Conservation (phyloP, 2,888 invertebrate species). For the Metopia argyrocephala region DNA sequence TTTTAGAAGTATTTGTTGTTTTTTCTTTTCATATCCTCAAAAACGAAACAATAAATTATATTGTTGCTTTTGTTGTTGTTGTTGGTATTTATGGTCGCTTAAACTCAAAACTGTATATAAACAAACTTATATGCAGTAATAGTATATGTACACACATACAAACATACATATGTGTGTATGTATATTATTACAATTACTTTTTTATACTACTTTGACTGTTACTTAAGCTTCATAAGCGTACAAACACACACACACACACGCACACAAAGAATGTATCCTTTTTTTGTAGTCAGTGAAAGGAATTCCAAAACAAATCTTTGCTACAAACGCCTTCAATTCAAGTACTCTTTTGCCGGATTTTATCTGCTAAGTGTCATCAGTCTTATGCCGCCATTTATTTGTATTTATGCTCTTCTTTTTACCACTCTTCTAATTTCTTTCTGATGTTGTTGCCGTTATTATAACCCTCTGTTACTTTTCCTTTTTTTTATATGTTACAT, state of each 20-base stretch:
- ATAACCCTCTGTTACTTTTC: constrained; percentile 21
- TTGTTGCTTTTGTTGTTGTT: neutral
- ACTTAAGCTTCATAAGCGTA: neutral
- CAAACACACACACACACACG: constrained; percentile 4
- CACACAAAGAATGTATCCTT: constrained; percentile 27
- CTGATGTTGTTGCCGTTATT: neutral
- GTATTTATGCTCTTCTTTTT: constrained; percentile 30
- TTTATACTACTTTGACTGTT: neutral
- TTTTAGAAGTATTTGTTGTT: constrained; percentile 35
- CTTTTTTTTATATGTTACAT: neutral
- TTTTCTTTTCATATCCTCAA: constrained; percentile 13
- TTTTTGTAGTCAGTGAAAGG: constrained; percentile 21
- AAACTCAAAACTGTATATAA: neutral
- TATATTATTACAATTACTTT: neutral
- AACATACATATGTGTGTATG: neutral
- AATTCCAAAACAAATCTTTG: constrained; percentile 60
- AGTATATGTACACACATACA: neutral
- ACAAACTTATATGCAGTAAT: too few species aligned
- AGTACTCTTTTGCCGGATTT: constrained; percentile 63
- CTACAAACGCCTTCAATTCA: constrained; percentile 54
- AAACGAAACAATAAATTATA: neutral
- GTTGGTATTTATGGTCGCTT: neutral
- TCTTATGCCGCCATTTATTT: constrained; percentile 65
- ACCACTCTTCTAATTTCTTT: neutral
- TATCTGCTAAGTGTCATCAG: constrained; percentile 75